phyloP scores from a whole-genome alignment of 1,140 invertebrate species.

The Drosophila guanche region DNA sequence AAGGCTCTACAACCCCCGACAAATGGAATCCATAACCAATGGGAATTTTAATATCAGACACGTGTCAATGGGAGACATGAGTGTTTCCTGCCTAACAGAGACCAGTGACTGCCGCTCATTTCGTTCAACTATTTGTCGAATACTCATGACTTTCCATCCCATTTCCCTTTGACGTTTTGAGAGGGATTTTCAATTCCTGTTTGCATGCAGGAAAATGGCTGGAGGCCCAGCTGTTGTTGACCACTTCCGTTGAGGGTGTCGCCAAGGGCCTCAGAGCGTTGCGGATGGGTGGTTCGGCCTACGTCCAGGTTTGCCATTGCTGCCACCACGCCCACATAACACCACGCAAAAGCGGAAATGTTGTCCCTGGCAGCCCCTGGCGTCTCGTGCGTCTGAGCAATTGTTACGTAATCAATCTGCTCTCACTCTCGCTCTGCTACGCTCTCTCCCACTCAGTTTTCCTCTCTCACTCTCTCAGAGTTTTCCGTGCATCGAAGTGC shows the following conservation, averaged over 20 bases:
- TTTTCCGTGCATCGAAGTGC: slow-evolving; percentile 40
- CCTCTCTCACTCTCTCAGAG: slow-evolving; percentile 12
- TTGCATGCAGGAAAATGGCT: slow-evolving; percentile 22
- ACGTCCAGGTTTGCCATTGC: slow-evolving; percentile 12
- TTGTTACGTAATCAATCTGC: slow-evolving; percentile 59
- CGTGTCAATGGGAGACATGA: slow-evolving; percentile 29
- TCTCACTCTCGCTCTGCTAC: slow-evolving; percentile 7
- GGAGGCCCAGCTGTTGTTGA: slow-evolving; percentile 49
- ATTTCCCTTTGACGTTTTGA: slow-evolving; percentile 42
- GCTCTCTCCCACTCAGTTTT: slow-evolving; percentile 13
- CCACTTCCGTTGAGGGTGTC: slow-evolving; percentile 45
- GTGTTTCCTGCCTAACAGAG: slow-evolving; percentile 1
- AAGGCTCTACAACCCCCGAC: too few species aligned
- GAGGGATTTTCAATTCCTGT: slow-evolving; percentile 32
- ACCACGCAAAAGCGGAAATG: slow-evolving; percentile 49
- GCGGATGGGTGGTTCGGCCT: slow-evolving; percentile 4
- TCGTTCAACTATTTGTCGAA: slow-evolving; percentile 36
- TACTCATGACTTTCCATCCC: slow-evolving; percentile 22
- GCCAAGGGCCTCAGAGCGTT: slow-evolving; percentile 14
- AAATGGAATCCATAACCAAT: slow-evolving; percentile 8
- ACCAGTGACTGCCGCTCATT: slow-evolving; percentile 12
- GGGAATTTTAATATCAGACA: slow-evolving; percentile 45
- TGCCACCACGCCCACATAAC: slow-evolving; percentile 66
- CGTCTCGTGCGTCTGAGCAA: slow-evolving; percentile 29
- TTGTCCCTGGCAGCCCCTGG: slow-evolving; percentile 3